Conservation (phyloP, 2,888 invertebrate genomes). For the Stenchaetothrips biformis region DNA sequence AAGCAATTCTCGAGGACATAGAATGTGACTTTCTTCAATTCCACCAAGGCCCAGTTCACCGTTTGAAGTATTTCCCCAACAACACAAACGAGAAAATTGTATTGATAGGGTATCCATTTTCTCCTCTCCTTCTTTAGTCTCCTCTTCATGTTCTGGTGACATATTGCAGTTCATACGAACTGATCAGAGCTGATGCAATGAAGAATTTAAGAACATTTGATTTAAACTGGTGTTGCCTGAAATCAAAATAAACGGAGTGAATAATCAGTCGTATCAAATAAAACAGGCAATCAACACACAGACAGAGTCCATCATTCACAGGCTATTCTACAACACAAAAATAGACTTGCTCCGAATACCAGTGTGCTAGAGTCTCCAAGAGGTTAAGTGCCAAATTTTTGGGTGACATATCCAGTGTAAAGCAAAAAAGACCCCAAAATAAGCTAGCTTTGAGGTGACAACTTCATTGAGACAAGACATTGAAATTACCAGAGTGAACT, state of each 20-base stretch:
- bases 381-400: neutral
- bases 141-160: neutral
- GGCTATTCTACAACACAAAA: neutral
- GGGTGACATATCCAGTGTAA: neutral
- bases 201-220: neutral
- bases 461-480: neutral
- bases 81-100: constrained; percentile 50
- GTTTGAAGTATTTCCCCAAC: constrained; percentile 72
- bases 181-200: neutral
- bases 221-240: neutral
- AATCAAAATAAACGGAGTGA: neutral
- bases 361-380: neutral
- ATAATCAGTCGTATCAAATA: neutral
- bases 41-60: constrained; percentile 76
- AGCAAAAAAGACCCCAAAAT: neutral
- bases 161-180: neutral
- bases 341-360: neutral
- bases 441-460: neutral
- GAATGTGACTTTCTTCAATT: constrained; percentile 63
- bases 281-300: neutral
- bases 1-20: constrained; percentile 46
- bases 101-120: neutral
- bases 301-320: neutral
- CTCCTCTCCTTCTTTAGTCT: neutral
- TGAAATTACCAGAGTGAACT: neutral